Base-by-base conservation (phyloP, 2,888 invertebrate genomes). In the Ophion slaviceki region DNA sequence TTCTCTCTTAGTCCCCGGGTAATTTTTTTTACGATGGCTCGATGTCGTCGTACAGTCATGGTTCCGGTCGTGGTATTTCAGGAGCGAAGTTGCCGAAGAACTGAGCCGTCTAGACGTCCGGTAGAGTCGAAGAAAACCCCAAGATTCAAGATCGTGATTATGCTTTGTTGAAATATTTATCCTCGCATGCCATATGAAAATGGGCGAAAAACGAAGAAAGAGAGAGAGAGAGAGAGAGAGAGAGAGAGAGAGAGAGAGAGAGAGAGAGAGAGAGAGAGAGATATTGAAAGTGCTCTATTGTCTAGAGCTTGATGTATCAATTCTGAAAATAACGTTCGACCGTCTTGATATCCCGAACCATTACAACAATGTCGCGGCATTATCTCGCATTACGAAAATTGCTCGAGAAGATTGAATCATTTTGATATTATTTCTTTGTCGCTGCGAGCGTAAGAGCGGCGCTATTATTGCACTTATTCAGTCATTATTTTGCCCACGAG, bases 101-200 rank as follows among this genome's bases (percentile, higher is more conserved):
- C 82, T 83, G 80, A 17, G 32, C 14, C 20, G 6, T 32, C n/a
- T 45, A 77, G 70, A 59, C 62, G 24, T n/a, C 45, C 32, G 20
- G 57, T 10, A 77, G 70, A 36, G n/a, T 17, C 83, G 82, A 86
- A 68, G 82, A 86, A 86, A 82, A 68, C 82, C 64, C 45, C 47
- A 20, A 28, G 17, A 74, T 77, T 57, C 62, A 1, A 53, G 64
- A 74, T 53, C 20, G 57, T 67, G 57, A 81, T 47, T 57, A 24
- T 53, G n/a, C 17, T 61, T 53, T 62, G 32, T 40, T 82, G 17
- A 53, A 77, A 68, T 76, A 80, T 80, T 86, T 45, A 77, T 80
- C 24, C 14, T 40, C 36, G 3, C 75, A 76, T 64, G 74, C 79
- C 61, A 20, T 24, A 66, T 17, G 17, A 53, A 2, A 53, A 53